A percentile compares a stretch with the other conserved stretches of the same genome.
phyloP scores from a whole-genome alignment of 2,888 invertebrate genomes.

The Dasypolia templi region DNA sequence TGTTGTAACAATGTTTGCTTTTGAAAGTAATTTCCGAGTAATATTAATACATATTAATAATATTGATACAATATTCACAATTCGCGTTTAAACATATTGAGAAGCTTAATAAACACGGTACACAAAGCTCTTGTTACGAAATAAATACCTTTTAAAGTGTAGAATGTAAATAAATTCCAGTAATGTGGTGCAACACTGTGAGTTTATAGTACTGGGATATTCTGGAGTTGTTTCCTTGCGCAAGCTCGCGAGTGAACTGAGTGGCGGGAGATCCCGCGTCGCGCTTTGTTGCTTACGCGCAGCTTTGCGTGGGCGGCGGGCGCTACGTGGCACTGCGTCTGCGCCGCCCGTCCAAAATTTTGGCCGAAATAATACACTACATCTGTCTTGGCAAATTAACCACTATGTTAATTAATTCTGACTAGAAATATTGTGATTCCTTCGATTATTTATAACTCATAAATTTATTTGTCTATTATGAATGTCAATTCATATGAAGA shows the following conservation, averaged over 20 bases:
- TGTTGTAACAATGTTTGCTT: background rate
- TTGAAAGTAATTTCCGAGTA: background rate
- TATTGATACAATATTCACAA: constrained; percentile 7
- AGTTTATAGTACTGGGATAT: constrained; percentile 52
- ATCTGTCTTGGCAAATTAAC: constrained; percentile 86
- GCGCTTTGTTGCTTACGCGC: constrained; percentile 81
- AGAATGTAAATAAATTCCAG: constrained; percentile 63
- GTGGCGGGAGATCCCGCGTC: constrained; percentile 70
- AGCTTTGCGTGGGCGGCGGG: constrained; percentile 84
- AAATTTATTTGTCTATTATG: constrained; percentile 43
- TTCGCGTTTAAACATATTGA: constrained; percentile 7
- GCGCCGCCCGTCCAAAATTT: constrained; percentile 73
- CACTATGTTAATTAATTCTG: constrained; percentile 78
- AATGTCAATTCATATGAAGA: constrained; percentile 52
- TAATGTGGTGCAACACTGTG: constrained; percentile 56
- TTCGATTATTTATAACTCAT: constrained; percentile 51
- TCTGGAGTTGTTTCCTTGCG: constrained; percentile 78
- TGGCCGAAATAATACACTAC: constrained; percentile 78
- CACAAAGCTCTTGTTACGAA: constrained; percentile 20
- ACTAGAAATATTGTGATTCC: constrained; percentile 65
- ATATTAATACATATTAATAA: too few relatives aligned
- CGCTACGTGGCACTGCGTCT: constrained; percentile 71
- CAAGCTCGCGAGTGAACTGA: constrained; percentile 86
- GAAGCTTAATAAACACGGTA: constrained; percentile 6
- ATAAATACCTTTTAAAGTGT: constrained; percentile 71